A percentile compares a stretch with the other conserved stretches of the same genome.
Conservation (phyloP, 2,888 invertebrate species). For the Plebejus argus region DNA sequence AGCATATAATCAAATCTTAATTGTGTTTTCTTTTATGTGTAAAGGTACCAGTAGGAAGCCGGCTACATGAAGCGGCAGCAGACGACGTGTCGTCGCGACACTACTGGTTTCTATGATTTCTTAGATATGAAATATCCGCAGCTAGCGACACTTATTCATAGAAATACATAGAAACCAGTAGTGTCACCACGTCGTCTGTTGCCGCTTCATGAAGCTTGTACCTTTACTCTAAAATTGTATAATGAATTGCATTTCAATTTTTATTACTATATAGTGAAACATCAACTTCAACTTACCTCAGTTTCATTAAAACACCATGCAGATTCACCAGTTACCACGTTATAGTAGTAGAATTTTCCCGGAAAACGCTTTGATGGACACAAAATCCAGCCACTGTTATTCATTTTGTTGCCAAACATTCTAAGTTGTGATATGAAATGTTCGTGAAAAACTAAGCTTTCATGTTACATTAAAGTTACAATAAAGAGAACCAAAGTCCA, state of each 20-base stretch:
- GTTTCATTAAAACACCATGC: conserved; percentile 56
- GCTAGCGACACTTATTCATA: too few species aligned
- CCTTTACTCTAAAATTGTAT: too few species aligned
- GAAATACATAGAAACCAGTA: too few species aligned
- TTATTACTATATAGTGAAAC: background rate
- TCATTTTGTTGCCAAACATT: conserved; percentile 43
- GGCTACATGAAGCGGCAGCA: too few species aligned
- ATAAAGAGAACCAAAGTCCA: background rate
- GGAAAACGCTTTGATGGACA: conserved; percentile 63
- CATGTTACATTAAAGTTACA: background rate
- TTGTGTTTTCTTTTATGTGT: background rate
- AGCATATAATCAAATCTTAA: background rate
- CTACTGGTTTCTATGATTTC: too few species aligned
- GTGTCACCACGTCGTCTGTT: too few species aligned
- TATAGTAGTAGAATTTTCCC: conserved; percentile 67
- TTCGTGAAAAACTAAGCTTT: background rate
- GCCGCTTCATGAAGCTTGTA: too few species aligned
- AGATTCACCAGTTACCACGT: conserved; percentile 58
- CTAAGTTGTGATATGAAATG: background rate
- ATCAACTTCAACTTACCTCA: conserved; percentile 52
- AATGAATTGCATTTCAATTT: too few species aligned
- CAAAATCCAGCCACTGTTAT: conserved; percentile 57
- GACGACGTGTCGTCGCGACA: too few species aligned
- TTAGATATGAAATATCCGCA: too few species aligned
- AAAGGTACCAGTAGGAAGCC: too few species aligned